Evolutionary conservation across 2,888 invertebrate species (phyloP), one percentile per base, ranked within the genome.

Genomic region (Melanostoma scalare): DNA sequence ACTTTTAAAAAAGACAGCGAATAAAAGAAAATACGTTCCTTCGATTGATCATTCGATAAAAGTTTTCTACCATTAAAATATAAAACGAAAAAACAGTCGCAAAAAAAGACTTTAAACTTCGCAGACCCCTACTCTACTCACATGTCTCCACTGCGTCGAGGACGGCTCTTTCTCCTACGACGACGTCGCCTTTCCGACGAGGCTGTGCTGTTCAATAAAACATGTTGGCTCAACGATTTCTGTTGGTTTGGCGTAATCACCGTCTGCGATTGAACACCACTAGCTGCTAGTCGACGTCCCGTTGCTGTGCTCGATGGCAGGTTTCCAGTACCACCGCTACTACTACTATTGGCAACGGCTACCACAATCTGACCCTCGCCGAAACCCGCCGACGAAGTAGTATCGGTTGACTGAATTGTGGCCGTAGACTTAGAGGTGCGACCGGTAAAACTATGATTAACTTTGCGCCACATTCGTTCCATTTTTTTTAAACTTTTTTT

Each of bases 391-490:
- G 91, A 90, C 79, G 89, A 90, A 31, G 88, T 88, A 6, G 91
- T 90, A 85, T 91, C 91, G 38, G 88, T 89, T 8, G 90, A 90
- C 76, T 88, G 89, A 9, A 89, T 87, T 50, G 88, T 88, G 61
- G 88, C 86, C 33, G 75, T 65, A 53, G 87, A 85, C 56, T 87
- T 84, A 9, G 88, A 85, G 20, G 89, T 88, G 76, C 89, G 89
- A 42, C 88, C 88, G 10, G 88, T 87, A 82, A 91, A 88, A 77
- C 91, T 91, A 86, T 91, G 91, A 88, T 91, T 91, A 63, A 91
- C 91, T 88, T 91, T 91, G 75, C 91, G 90, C 91, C 91, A 91
- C 90, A 91, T 91, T 85, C 91, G 90, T 86, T 91, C 91, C 91
- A 91, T 91, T 50, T 61, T 65, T 30, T 33, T 10, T 46, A 8